phyloP scores from a whole-genome alignment of 2,113 vertebrate species.

The Syngnathus scovelli region DNA sequence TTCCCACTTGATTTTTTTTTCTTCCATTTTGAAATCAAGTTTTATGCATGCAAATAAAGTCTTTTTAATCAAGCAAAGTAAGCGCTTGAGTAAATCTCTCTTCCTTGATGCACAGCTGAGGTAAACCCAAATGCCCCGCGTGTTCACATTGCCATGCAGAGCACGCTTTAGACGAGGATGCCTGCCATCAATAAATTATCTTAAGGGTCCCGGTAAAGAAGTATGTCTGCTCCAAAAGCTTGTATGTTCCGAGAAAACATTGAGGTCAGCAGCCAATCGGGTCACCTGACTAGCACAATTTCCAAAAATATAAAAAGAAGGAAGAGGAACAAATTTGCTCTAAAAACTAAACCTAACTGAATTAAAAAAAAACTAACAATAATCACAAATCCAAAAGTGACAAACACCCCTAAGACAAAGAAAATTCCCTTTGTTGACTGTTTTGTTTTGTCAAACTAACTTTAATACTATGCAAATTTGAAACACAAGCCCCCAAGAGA shows the following conservation, averaged over 20 bases:
- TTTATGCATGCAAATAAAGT: slow-evolving; percentile 34
- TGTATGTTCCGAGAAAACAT: slow-evolving; percentile 59
- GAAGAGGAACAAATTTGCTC: no score
- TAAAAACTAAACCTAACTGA: no score
- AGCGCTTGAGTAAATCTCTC: slow-evolving; percentile 29
- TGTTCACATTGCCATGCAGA: slow-evolving; percentile 33
- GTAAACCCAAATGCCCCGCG: slow-evolving; percentile 28
- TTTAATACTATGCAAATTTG: slow-evolving; percentile 28
- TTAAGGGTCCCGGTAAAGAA: slow-evolving; percentile 19
- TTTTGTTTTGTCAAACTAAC: not conserved
- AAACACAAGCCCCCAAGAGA: slow-evolving; percentile 26
- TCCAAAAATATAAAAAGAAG: no score
- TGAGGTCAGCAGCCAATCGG: slow-evolving; percentile 54
- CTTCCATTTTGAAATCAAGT: slow-evolving; percentile 25
- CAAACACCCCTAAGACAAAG: not conserved
- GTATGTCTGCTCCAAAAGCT: slow-evolving; percentile 41
- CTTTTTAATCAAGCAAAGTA: slow-evolving; percentile 28
- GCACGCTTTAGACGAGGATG: slow-evolving; percentile 19
- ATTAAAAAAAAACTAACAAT: no score
- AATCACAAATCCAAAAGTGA: no score
- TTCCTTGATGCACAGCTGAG: slow-evolving; percentile 11
- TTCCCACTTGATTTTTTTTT: not conserved
- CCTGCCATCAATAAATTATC: slow-evolving; percentile 44
- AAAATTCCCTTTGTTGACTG: not conserved
- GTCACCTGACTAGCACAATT: slow-evolving; percentile 58